phyloP scores from a whole-genome alignment of 1,140 invertebrate species.

The Oryzaephilus surinamensis region DNA sequence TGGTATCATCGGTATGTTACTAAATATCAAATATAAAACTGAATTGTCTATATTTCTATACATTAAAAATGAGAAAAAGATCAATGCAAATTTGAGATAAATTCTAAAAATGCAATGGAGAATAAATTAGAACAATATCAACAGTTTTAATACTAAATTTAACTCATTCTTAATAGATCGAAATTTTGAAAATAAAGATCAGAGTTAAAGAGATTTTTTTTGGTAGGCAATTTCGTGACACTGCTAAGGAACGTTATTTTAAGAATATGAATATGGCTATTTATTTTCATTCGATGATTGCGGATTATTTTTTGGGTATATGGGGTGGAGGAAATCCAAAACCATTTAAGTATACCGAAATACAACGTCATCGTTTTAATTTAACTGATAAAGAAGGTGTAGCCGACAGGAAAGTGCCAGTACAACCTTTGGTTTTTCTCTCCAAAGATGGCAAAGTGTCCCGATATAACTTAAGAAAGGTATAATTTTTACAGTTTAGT shows the following conservation, averaged over 20 bases:
- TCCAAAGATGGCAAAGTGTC: constrained; percentile 79
- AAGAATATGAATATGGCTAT: constrained; percentile 93
- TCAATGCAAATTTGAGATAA: too few relatives aligned
- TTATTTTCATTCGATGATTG: constrained; percentile 94
- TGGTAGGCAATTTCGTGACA: constrained; percentile 92
- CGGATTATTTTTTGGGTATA: constrained; percentile 94
- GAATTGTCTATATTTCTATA: not conserved
- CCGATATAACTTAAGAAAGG: constrained; percentile 80
- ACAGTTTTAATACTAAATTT: too few relatives aligned
- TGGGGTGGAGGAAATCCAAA: constrained; percentile 92
- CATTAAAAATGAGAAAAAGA: too few relatives aligned
- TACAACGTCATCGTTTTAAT: constrained; percentile 80
- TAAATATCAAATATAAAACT: constrained; percentile 5
- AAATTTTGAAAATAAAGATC: too few relatives aligned
- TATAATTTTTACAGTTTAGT: too few relatives aligned
- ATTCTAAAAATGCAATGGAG: too few relatives aligned
- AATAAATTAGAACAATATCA: too few relatives aligned
- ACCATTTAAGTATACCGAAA: constrained; percentile 94
- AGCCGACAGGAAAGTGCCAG: constrained; percentile 90
- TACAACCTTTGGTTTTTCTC: constrained; percentile 87
- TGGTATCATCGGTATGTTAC: constrained; percentile 91
- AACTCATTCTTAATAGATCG: too few relatives aligned
- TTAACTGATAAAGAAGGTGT: constrained; percentile 83
- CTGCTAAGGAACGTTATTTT: constrained; percentile 90
- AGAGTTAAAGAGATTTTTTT: too few relatives aligned